Evolutionary conservation across 1,140 invertebrate species (phyloP).

Genomic region (Eriocheir sinensis): DNA sequence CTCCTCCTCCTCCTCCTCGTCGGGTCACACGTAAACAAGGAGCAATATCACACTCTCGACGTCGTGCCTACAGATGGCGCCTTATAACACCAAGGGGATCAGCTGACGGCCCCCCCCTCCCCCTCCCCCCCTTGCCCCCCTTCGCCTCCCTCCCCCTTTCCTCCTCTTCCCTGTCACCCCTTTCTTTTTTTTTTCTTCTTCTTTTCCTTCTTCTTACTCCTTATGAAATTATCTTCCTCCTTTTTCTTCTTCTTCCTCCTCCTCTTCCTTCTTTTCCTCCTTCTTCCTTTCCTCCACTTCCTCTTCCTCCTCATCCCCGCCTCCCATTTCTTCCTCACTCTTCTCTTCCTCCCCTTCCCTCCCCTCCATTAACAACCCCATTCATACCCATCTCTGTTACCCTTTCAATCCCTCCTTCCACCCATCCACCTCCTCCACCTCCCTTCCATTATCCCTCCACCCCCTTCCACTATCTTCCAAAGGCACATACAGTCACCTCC

Average conservation of each 20-base stretch:
- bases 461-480: background rate
- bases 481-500: background rate
- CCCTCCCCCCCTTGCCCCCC: background rate
- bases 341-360: background rate
- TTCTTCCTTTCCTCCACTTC: background rate
- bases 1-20: background rate
- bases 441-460: background rate
- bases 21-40: slow-evolving; percentile 40
- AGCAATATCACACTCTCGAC: slow-evolving; percentile 50
- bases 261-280: background rate
- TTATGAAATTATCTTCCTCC: background rate
- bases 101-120: background rate
- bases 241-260: background rate
- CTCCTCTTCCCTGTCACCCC: background rate
- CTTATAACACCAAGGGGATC: slow-evolving; percentile 34
- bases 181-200: background rate
- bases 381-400: background rate
- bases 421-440: background rate
- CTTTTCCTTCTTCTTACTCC: background rate
- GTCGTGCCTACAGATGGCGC: slow-evolving; percentile 52
- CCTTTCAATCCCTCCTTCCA: background rate
- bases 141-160: background rate
- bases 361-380: too few species aligned
- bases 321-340: background rate
- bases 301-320: background rate